Base-by-base conservation (phyloP, 2,113 vertebrate species). In the Catagonus wagneri region DNA sequence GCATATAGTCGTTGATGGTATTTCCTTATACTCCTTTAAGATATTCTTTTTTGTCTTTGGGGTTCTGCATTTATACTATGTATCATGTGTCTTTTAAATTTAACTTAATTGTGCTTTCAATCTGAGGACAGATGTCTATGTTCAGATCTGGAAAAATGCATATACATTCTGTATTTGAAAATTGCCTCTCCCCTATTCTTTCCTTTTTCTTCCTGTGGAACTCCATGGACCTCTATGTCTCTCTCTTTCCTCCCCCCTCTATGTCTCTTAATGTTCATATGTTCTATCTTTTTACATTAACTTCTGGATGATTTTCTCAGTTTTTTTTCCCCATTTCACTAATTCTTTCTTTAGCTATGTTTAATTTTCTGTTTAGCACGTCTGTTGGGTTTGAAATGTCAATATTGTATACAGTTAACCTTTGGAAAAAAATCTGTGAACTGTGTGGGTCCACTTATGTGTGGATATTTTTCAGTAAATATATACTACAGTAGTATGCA, bases 71-170 rank as follows among this genome's bases (percentile, higher is more conserved):
- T 85, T 89, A n/a, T n/a, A 52, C 16, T 79, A 50, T 34, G 13
- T 58, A 52, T 69, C 5, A 17, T 74, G 4, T 78, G 9, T 52
- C 19, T 78, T 58, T 78, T 29, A 50, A 61, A 34, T 87, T 83
- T 91, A 58, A 75, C 27, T 69, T 87, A 86, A 11, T 56, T 75
- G 10, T 80, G 27, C 20, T 68, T 81, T 90, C 13, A 68, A 4
- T 80, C 34, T 85, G 74, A 93, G 39, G 27, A 90, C 32, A 32
- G 23, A 88, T 61, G 60, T 52, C 25, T 92, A 15, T 83, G 34
- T 56, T 78, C 36, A 88, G 68, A 71, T 94, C 71, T 96, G 44
- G 78, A 94, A 92, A 92, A 91, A 65, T 88, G 60, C 36, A 32
- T 56, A 32, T 39, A 63, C 6, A 9, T 83, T 69, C 58, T 60